Evolutionary conservation across 2,113 vertebrate species (phyloP).

Genomic region (Varanus salvator): DNA sequence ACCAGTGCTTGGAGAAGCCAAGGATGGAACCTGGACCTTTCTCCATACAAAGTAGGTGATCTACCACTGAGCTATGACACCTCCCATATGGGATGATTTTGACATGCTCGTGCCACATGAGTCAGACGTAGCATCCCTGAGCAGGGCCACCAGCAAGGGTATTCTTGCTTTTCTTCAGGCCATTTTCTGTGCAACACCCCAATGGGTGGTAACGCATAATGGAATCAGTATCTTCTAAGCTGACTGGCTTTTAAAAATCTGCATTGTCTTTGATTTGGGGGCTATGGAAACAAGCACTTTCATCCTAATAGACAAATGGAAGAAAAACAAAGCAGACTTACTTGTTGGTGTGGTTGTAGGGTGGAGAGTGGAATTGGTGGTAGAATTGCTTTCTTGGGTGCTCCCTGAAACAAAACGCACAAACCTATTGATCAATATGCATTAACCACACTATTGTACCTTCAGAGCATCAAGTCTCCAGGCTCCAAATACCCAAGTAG

Average conservation of each 20-base stretch:
- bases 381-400: neutral
- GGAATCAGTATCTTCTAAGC: neutral
- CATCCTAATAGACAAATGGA: neutral
- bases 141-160: neutral
- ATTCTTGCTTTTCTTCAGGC: neutral
- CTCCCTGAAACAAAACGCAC: conserved; percentile 33
- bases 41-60: no score
- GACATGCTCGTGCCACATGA: no score
- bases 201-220: neutral
- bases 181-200: neutral
- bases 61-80: no score
- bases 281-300: neutral
- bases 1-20: no score
- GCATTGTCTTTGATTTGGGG: neutral
- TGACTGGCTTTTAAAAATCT: neutral
- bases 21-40: no score
- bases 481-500: neutral
- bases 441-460: neutral
- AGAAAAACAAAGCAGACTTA: conserved; percentile 43
- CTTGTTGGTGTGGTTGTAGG: conserved; percentile 8
- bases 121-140: neutral
- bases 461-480: neutral
- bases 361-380: neutral
- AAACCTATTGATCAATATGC: neutral
- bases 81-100: neutral